Evolutionary conservation across 2,888 invertebrate genomes (phyloP), one percentile per base, ranked within the genome.

Genomic region (Lycaena phlaeas): DNA sequence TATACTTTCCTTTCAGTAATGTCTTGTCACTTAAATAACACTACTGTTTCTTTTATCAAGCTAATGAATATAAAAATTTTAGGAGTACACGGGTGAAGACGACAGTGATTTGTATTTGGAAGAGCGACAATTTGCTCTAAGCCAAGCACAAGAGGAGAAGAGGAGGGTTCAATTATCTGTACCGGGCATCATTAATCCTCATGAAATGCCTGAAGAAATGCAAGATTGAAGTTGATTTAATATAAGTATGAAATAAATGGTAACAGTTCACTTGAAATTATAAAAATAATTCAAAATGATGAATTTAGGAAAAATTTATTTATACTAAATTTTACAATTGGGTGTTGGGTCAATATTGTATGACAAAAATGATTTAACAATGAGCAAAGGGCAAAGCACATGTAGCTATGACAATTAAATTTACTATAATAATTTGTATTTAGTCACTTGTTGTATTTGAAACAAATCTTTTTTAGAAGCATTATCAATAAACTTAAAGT

Each of bases 1-100:
- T n/a, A n/a, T n/a, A n/a, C n/a, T n/a, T n/a, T n/a, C n/a, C n/a
- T n/a, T n/a, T n/a, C n/a, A n/a, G n/a, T n/a, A n/a, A n/a, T n/a
- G n/a, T n/a, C n/a, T n/a, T n/a, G n/a, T n/a, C n/a, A n/a, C n/a
- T n/a, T n/a, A n/a, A n/a, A n/a, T n/a, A n/a, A n/a, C n/a, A n/a
- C n/a, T n/a, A n/a, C n/a, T n/a, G n/a, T n/a, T n/a, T n/a, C n/a
- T n/a, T n/a, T n/a, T n/a, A n/a, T n/a, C n/a, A n/a, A n/a, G n/a
- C n/a, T n/a, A n/a, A n/a, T n/a, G n/a, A n/a, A n/a, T n/a, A n/a
- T n/a, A 22, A 22, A 22, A 12, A 34, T 31, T 84, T 3, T 73
- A 98, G 98, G 99, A 99, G 86, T 97, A 95, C 74, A 96, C 97
- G 17, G 99, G 99, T 30, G 97, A 97, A 74, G 98, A 99, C 70